Percentiles rank a stretch among this genome's conserved stretches.
phyloP scores from a whole-genome alignment of 1,140 invertebrate genomes.

The Pseudomyrmex pallidus region DNA sequence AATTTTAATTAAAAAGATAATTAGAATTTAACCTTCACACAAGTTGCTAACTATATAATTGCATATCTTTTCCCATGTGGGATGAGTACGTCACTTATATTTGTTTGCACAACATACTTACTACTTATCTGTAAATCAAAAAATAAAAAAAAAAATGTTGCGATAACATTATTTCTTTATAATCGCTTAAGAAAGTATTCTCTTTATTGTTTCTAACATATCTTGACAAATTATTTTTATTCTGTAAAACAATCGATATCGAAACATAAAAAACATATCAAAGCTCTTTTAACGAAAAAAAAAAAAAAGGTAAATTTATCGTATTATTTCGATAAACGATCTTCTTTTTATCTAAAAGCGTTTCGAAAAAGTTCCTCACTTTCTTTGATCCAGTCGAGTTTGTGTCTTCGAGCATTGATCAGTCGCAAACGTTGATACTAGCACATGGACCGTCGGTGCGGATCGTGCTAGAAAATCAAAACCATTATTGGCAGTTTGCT shows the following conservation, averaged over 20 bases:
- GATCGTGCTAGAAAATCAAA: constrained; percentile 31
- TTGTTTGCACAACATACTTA: background rate
- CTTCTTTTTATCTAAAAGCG: background rate
- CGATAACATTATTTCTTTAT: too few species aligned
- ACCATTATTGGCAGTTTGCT: background rate
- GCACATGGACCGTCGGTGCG: background rate
- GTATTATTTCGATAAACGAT: background rate
- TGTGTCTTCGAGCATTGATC: constrained; percentile 5
- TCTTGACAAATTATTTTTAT: too few species aligned
- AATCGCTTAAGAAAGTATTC: too few species aligned
- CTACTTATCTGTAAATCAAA: background rate
- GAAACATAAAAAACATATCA: background rate
- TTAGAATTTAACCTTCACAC: constrained; percentile 10
- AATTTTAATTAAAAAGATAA: constrained; percentile 44
- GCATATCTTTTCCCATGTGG: constrained; percentile 14
- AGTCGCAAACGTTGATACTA: constrained; percentile 23
- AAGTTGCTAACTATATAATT: constrained; percentile 19
- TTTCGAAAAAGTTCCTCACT: constrained; percentile 26
- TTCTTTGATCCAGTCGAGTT: constrained; percentile 19
- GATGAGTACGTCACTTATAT: background rate
- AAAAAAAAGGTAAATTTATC: background rate
- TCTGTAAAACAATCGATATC: background rate
- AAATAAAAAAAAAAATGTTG: constrained; percentile 27
- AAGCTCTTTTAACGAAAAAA: background rate
- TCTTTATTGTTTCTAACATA: too few species aligned